A percentile compares a stretch with the other conserved stretches of the same genome.
Evolutionary conservation across 2,113 vertebrate genomes (phyloP).

Genomic region (Alexandromys fortis): DNA sequence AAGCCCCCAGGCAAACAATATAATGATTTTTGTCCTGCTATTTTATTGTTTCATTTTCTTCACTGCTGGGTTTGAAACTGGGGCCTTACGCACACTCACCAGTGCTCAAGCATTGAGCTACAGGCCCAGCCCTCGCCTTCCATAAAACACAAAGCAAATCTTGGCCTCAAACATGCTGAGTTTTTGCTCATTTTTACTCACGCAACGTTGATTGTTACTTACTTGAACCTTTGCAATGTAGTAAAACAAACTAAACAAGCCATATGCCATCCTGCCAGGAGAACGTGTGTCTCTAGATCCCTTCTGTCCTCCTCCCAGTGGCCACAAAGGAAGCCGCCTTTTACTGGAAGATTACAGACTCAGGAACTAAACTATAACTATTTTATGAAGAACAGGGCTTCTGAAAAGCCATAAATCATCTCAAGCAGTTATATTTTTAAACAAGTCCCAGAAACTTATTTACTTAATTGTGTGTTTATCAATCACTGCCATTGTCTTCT

Average conservation of each 20-base stretch:
- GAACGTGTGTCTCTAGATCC: neutral
- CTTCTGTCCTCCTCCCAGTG: neutral
- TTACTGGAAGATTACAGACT: slow-evolving; percentile 25
- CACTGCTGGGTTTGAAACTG: no score
- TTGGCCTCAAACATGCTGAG: neutral
- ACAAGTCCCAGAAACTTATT: slow-evolving; percentile 10
- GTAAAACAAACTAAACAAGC: neutral
- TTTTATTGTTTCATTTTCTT: neutral
- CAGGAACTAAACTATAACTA: neutral
- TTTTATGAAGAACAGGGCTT: neutral
- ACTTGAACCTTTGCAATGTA: neutral
- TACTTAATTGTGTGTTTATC: slow-evolving; percentile 23
- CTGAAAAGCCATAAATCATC: neutral
- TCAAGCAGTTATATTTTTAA: slow-evolving; percentile 37
- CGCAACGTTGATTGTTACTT: neutral
- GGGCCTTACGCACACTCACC: neutral
- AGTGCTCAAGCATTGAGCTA: neutral
- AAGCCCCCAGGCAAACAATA: no score
- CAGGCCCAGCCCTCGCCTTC: no score
- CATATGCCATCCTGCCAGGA: neutral
- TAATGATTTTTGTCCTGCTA: neutral
- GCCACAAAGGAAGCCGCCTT: neutral
- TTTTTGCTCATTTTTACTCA: neutral
- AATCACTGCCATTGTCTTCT: neutral
- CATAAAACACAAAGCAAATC: neutral